Evolutionary conservation across 2,888 invertebrate genomes (phyloP), one percentile per base, ranked within the genome.

Genomic region (Spatulosminthurus flaviceps): DNA sequence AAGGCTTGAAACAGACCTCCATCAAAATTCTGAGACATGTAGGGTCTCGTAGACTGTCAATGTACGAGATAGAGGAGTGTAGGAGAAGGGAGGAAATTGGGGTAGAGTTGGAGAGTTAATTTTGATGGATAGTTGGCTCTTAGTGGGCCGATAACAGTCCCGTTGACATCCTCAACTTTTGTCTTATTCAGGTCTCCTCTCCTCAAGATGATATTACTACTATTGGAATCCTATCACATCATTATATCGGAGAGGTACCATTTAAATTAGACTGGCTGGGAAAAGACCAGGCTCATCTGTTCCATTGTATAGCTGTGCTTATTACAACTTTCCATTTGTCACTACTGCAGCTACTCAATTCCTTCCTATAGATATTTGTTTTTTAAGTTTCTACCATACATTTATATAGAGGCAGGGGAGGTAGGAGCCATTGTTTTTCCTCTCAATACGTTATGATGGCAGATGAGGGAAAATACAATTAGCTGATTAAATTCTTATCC

Each of bases 61-160:
- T 13, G 51, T 51, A 11, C 9, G 19, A 19, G 5, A 19, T 11
- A 51, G 26, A 28, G 64, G 67, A 67, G 28, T 28, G 67, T 67
- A 67, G 7, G 29, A 22, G 21, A 5, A 29, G 28, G 21, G n/a
- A 70, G 70, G 21, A 41, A 70, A 70, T 70, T 70, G 70, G 70
- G 70, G 41, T 70, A 41, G 41, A 70, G 70, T 70, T n/a, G 70
- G 70, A 26, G 24, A 29, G 60, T 73, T 64, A 64, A 24, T 74
- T 75, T 75, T 75, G 75, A 75, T 75, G 75, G 75, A 75, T 75
- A 64, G 75, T 75, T 75, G 64, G 64, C 75, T 51, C 51, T 51
- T 51, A 64, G 64, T 75, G 34, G 29, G 1, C 64, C 41, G 64
- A 75, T 75, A 75, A 75, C 22, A 75, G 64, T 75, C 64, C 64